Conservation (phyloP, 2,797 vertebrate species). For the Tragelaphus eurycerus region DNA sequence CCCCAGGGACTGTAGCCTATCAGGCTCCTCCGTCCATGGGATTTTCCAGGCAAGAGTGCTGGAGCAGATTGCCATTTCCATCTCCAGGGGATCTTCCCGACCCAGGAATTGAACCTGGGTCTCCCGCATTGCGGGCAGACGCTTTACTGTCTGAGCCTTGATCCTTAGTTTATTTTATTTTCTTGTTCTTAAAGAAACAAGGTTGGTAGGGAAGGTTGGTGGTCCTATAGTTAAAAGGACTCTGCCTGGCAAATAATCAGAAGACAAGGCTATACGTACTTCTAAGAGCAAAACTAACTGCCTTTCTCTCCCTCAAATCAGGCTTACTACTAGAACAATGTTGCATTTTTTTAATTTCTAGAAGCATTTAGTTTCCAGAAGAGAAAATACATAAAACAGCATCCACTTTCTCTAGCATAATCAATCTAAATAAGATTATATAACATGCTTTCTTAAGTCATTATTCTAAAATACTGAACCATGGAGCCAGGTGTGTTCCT, state of each 20-base stretch:
- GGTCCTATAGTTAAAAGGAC: background rate
- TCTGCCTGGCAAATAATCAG: background rate
- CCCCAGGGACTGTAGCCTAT: too few relatives aligned
- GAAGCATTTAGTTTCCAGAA: constrained; percentile 9
- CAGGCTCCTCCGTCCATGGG: too few relatives aligned
- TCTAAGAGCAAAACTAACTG: background rate
- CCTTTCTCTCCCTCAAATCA: background rate
- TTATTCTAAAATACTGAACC: constrained; percentile 13
- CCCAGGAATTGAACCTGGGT: too few relatives aligned
- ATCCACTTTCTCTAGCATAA: background rate
- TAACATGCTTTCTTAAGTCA: background rate
- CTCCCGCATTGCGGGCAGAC: too few relatives aligned
- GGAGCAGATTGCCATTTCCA: too few relatives aligned
- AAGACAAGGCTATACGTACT: background rate
- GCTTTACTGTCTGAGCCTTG: too few relatives aligned
- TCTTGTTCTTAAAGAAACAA: background rate
- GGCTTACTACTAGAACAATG: background rate
- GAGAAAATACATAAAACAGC: background rate
- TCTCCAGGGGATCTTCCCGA: too few relatives aligned
- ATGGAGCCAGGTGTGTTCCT: background rate
- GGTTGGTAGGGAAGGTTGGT: background rate
- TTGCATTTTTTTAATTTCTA: background rate
- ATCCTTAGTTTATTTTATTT: background rate
- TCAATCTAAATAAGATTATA: background rate
- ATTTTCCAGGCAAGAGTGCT: too few relatives aligned